Percentiles rank a stretch among this genome's conserved stretches.
phyloP scores from a whole-genome alignment of 2,113 vertebrate genomes.

The Saguinus midas region DNA sequence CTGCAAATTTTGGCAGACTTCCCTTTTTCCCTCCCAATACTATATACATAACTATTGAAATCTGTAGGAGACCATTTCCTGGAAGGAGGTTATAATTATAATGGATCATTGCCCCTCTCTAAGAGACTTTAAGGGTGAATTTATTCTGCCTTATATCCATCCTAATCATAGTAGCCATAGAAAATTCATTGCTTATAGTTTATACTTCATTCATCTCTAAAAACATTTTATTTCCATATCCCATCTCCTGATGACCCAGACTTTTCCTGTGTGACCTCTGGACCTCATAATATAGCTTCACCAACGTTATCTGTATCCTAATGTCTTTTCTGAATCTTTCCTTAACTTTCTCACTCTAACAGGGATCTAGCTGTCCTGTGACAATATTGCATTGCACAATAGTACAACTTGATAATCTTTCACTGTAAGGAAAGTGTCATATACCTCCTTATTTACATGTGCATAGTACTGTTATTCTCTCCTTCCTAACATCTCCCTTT shows the following conservation, averaged over 20 bases:
- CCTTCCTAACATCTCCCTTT: not conserved
- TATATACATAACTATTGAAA: not conserved
- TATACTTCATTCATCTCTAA: not conserved
- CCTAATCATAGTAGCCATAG: not conserved
- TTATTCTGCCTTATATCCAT: not conserved
- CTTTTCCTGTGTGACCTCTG: not conserved
- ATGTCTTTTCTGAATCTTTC: not conserved
- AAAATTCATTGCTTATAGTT: not conserved
- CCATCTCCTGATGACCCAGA: not conserved
- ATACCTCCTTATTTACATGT: not conserved
- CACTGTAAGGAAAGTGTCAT: not conserved
- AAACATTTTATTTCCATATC: not conserved
- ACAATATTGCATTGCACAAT: not conserved
- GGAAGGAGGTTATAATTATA: slow-evolving; percentile 5
- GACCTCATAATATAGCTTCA: not conserved
- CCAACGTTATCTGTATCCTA: not conserved
- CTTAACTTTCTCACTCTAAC: not conserved
- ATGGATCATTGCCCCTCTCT: not conserved
- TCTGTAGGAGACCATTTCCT: slow-evolving; percentile 16
- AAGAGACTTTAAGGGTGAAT: not conserved
- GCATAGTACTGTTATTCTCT: not conserved
- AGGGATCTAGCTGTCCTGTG: not conserved
- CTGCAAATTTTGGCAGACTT: slow-evolving; percentile 12
- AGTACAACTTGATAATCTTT: not conserved
- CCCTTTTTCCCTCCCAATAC: not conserved